Evolutionary conservation across 2,113 vertebrate genomes (phyloP).

Genomic region (Etheostoma spectabile): DNA sequence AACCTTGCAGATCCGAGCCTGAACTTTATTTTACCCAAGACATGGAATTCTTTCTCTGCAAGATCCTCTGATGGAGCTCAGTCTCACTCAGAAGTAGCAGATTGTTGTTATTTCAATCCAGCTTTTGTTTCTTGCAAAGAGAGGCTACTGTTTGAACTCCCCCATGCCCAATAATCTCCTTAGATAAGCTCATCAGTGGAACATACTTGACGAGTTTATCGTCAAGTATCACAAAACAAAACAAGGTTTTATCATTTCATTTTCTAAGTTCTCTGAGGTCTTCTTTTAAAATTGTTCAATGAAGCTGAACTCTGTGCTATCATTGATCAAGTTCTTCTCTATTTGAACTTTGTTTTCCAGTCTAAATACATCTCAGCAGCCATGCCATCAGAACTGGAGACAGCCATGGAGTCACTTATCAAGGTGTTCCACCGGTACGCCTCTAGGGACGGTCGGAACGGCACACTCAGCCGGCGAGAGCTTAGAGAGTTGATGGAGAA

Average conservation of each 20-base stretch:
- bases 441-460: slow-evolving; percentile 71
- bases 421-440: slow-evolving; percentile 90
- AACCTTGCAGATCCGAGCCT: neutral
- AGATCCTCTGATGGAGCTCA: neutral
- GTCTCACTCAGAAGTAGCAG: neutral
- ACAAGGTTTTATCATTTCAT: neutral
- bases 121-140: neutral
- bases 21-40: slow-evolving; percentile 9
- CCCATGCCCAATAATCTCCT: neutral
- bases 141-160: neutral
- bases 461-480: slow-evolving; percentile 85
- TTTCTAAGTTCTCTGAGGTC: neutral
- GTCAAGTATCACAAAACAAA: neutral
- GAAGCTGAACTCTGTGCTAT: neutral
- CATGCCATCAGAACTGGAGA: slow-evolving; percentile 92
- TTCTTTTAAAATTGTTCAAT: neutral
- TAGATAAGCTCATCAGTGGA: neutral
- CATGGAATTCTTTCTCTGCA: neutral
- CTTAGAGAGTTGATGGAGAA: slow-evolving; percentile 85
- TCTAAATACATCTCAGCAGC: slow-evolving; percentile 29
- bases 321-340: neutral
- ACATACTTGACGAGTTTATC: neutral
- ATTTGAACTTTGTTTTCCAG: slow-evolving; percentile 41
- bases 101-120: neutral
- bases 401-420: slow-evolving; percentile 90